Evolutionary conservation across 2,797 vertebrate genomes (phyloP), one percentile per base, ranked within the genome.

Genomic region (Hirundo rustica): DNA sequence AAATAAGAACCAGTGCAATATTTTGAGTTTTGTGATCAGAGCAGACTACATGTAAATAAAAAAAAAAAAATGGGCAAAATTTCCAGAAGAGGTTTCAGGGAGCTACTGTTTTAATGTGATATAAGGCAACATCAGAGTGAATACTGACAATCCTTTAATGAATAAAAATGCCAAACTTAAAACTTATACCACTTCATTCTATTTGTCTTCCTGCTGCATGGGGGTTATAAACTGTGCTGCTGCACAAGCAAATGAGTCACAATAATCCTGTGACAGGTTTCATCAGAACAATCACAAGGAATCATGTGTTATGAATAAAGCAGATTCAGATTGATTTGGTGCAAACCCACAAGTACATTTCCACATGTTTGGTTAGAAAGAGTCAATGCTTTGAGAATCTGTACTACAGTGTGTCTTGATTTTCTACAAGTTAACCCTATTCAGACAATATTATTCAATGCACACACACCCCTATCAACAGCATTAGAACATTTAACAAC

Each of bases 281-380:
- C 61, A 91, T 94, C 80, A 91, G 61, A 92, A 91, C 57, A 96
- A 96, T 95, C 93, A 92, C 85, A 81, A 70, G 62, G 79, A 96
- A 97, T 92, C 67, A 87, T 74, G 61, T 65, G 17, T 65, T 96
- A 79, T 78, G 68, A 96, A 96, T 96, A 95, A 97, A 80, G 55
- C 51, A 96, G 51, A 20, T 65, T 64, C 72, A 94, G 92, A 96
- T 30, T 94, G 85, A 95, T 97, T 94, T 92, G 34, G n/a, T 89
- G n/a, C 60, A 95, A 96, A 95, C 53, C 67, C 71, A 86, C 68
- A 54, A 58, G 76, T 78, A 85, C 61, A 51, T 89, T 96, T 91
- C 53, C 76, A 64, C 53, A 17, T 62, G 22, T 84, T 76, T n/a
- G 7, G 45, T 45, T 70, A 84, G 54, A 90, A 92, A 86, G 27